These are phyloP conservation scores for Sclerodermus sp. DNA, from an alignment of 2,888 invertebrate species.

Conservation along the genomic window DNA sequence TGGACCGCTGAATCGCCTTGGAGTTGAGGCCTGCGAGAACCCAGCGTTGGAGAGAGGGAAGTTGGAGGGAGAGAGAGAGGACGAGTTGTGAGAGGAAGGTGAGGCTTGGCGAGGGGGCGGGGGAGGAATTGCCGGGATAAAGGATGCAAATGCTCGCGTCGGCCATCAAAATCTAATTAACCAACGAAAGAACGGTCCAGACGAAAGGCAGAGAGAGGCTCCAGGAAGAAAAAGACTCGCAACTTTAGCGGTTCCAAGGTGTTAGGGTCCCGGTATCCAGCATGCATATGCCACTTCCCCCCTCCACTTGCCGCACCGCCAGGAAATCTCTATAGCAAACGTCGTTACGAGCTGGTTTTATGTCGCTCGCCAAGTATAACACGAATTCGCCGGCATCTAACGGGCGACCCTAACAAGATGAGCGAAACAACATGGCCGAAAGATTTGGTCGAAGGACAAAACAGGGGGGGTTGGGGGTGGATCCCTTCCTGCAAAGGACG, in stretches of 20 bases:
- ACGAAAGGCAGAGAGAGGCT: conserved; percentile 36
- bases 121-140: conserved; percentile 6
- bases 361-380: conserved; percentile 37
- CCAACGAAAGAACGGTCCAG: conserved; percentile 44
- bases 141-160: conserved; percentile 53
- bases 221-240: conserved; percentile 29
- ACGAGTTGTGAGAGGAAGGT: conserved; percentile 9
- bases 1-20: conserved; percentile 51
- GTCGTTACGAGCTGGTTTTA: conserved; percentile 47
- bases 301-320: conserved; percentile 26
- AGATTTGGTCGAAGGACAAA: no score
- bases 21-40: conserved; percentile 42
- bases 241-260: conserved; percentile 47
- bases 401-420: no score
- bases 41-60: conserved; percentile 38
- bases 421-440: no score
- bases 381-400: conserved; percentile 36
- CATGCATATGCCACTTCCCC: conserved; percentile 34
- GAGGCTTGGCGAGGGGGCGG: conserved; percentile 6
- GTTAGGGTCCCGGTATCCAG: conserved; percentile 39
- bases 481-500: no score
- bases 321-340: conserved; percentile 44
- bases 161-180: conserved; percentile 57
- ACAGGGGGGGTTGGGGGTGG: no score
- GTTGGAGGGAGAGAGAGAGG: conserved; percentile 11